Evolutionary conservation across 2,888 invertebrate genomes (phyloP).

Genomic region (Pollenia griseotomentosa): DNA sequence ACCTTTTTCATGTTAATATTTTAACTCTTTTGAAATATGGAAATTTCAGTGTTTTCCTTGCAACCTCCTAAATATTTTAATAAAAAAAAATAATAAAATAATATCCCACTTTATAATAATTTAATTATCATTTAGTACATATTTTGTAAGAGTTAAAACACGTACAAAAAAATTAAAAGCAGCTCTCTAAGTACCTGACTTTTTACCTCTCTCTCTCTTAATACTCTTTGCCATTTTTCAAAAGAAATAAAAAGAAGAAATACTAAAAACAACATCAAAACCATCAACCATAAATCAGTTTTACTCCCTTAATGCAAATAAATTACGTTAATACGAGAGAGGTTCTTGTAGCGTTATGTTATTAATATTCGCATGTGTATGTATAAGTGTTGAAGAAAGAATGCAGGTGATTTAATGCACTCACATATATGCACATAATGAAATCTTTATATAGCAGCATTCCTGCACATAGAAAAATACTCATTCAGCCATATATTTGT

Average conservation of each 20-base stretch:
- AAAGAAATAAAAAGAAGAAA: not conserved
- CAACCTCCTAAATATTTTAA: not conserved
- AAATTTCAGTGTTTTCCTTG: not conserved
- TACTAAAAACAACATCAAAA: conserved; percentile 66
- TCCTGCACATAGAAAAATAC: not conserved
- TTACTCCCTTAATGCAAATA: conserved; percentile 72
- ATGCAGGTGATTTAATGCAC: conserved; percentile 50
- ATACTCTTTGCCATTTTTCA: not conserved
- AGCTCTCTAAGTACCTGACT: conserved; percentile 28
- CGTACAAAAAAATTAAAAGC: not conserved
- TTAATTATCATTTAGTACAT: conserved; percentile 52
- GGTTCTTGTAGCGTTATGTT: conserved; percentile 47
- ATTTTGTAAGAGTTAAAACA: not conserved
- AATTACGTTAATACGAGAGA: conserved; percentile 69
- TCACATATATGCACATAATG: conserved; percentile 2
- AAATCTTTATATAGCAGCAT: not conserved
- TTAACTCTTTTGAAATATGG: not conserved
- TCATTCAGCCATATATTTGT: conserved; percentile 20
- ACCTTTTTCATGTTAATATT: conserved; percentile 44
- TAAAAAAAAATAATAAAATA: no score
- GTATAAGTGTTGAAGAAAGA: conserved; percentile 24
- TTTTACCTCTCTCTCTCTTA: not conserved
- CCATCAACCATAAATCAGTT: conserved; percentile 72
- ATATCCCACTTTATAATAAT: conserved; percentile 31
- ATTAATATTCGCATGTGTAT: conserved; percentile 25